A percentile compares a stretch with the other conserved stretches of the same genome.
phyloP scores from a whole-genome alignment of 2,797 vertebrate genomes.

The Acomys russatus region DNA sequence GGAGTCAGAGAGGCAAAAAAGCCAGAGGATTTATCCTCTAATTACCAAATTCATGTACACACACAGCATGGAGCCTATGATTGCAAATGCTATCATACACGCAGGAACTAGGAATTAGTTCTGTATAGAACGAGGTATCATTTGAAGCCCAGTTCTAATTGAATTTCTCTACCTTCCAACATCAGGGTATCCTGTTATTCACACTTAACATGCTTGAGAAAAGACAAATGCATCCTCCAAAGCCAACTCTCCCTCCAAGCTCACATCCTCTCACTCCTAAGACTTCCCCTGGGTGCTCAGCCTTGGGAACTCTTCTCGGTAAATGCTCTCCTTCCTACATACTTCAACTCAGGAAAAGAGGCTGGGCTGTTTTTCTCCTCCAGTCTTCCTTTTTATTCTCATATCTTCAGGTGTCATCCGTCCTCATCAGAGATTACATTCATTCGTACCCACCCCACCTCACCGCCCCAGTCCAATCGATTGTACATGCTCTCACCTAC shows the following conservation, averaged over 20 bases:
- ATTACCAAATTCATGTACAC: conserved; percentile 55
- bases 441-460: neutral
- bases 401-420: neutral
- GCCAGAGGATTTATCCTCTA: conserved; percentile 58
- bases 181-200: neutral
- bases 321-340: neutral
- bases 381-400: neutral
- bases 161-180: conserved; percentile 20
- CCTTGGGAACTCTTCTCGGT: neutral
- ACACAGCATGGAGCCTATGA: neutral
- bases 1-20: conserved; percentile 41
- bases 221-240: neutral
- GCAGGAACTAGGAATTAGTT: conserved; percentile 21
- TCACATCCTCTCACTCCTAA: neutral
- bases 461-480: neutral
- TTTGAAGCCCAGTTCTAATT: conserved; percentile 18
- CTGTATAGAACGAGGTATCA: neutral
- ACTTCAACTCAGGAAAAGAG: no score
- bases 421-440: neutral
- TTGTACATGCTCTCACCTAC: neutral
- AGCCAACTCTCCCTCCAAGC: neutral
- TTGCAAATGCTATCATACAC: neutral
- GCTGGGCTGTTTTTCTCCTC: neutral
- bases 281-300: neutral
- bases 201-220: neutral